Evolutionary conservation across 2,113 vertebrate species (phyloP), one percentile per base, ranked within the genome.

Genomic region (Notarius lentiginosus): DNA sequence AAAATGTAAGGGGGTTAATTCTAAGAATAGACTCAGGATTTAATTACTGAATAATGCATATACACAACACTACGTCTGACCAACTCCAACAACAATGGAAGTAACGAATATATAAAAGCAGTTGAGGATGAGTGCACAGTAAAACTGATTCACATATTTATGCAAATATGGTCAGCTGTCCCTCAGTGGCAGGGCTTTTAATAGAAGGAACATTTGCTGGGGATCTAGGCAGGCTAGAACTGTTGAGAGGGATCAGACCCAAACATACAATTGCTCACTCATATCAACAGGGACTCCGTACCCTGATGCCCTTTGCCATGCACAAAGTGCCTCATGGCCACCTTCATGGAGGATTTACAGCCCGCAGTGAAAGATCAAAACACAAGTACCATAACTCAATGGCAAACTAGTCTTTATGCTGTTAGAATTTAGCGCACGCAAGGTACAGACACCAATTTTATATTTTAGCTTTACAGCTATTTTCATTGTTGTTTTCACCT

Each of bases 161-260:
- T 73, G 75, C 77, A 85, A n/a, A 85, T 70, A 88, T 84, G 56
- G 70, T 86, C 87, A 89, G 76, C 85, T 84, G 89, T 84, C 86
- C 49, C 14, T 56, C 82, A 75, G 65, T 61, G 79, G 20, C 83
- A 80, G 20, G 27, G 89, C 87, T 91, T 91, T 91, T 83, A 89
- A 89, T 92, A 86, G 87, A 86, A 84, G 30, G 56, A 79, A 68
- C 89, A 91, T 82, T 86, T 87, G 87, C 68, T 86, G 27, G 41
- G 77, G 66, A 84, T 70, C 49, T 66, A 86, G 77, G 81, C 72
- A 87, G 75, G 47, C 24, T 79, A 60, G 30, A 84, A 24, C 41
- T 80, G 83, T 65, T 88, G 70, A 89, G 41, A 83, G 27, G 85
- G 60, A 34, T 86, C 63, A 41, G 83, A 53, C 49, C 85, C 53